These are phyloP conservation scores for Fundulus diaphanus DNA, from an alignment of 2,797 vertebrate species.

Conservation along the genomic window DNA sequence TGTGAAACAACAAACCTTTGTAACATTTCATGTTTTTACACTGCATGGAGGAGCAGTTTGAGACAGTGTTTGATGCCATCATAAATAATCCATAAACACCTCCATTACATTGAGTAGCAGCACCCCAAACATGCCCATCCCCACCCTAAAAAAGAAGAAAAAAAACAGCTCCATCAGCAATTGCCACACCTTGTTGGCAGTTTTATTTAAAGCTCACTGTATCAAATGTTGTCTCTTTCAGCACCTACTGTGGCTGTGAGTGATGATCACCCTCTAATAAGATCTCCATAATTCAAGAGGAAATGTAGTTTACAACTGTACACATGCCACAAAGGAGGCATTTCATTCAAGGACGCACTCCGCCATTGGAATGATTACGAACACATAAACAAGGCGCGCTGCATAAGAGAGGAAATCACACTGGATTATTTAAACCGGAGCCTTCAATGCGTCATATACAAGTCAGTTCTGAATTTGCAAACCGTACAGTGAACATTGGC, in stretches of 20 bases:
- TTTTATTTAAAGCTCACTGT: slow-evolving; percentile 62
- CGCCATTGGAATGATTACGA: slow-evolving; percentile 38
- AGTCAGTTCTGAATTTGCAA: slow-evolving; percentile 46
- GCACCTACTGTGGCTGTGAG: slow-evolving; percentile 22
- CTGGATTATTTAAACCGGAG: slow-evolving; percentile 44
- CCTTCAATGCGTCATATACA: slow-evolving; percentile 26
- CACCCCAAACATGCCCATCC: neutral
- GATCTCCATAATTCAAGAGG: slow-evolving; percentile 40
- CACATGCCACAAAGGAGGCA: slow-evolving; percentile 40
- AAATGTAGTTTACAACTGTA: slow-evolving; percentile 34
- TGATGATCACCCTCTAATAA: slow-evolving; percentile 35
- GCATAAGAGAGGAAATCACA: slow-evolving; percentile 44
- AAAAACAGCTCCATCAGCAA: slow-evolving; percentile 58
- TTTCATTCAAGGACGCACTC: slow-evolving; percentile 31
- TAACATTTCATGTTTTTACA: neutral
- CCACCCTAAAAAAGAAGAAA: slow-evolving; percentile 2
- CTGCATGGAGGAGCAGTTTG: neutral
- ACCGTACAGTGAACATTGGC: slow-evolving; percentile 14
- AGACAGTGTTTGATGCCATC: neutral
- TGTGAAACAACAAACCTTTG: neutral
- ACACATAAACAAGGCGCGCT: slow-evolving; percentile 48
- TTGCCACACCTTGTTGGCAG: slow-evolving; percentile 40
- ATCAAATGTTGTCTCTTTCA: slow-evolving; percentile 43
- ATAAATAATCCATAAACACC: slow-evolving; percentile 3
- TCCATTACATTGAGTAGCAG: neutral